Conservation (phyloP, 2,797 vertebrate species). For the Chromis chromis region DNA sequence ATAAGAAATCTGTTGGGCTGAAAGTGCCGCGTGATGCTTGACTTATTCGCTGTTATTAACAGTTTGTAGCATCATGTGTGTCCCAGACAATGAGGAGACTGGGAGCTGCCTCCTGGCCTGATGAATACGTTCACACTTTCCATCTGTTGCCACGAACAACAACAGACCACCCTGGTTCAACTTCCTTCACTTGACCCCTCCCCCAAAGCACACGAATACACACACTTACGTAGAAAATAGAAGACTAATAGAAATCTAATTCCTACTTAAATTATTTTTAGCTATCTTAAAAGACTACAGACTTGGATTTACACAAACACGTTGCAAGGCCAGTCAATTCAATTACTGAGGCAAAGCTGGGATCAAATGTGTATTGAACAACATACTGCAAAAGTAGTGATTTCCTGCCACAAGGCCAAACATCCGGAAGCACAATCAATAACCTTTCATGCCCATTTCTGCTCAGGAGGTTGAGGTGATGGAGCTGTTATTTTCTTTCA, state of each 20-base stretch:
- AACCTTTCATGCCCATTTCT: constrained; percentile 39
- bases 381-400: background rate
- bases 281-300: background rate
- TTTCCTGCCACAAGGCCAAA: constrained; percentile 46
- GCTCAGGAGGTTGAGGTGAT: constrained; percentile 28
- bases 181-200: constrained; percentile 73
- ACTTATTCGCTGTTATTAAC: constrained; percentile 27
- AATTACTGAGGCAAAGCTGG: background rate
- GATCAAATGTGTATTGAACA: constrained; percentile 10
- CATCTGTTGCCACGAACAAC: constrained; percentile 78
- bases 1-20: constrained; percentile 51
- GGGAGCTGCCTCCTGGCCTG: constrained; percentile 47
- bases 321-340: background rate
- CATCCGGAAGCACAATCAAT: constrained; percentile 44
- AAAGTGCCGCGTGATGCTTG: constrained; percentile 32
- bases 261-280: constrained; percentile 3
- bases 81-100: constrained; percentile 35
- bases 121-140: constrained; percentile 76
- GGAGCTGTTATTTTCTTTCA: constrained; percentile 25
- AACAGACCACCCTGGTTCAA: constrained; percentile 76
- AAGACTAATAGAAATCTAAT: background rate
- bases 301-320: background rate
- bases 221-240: constrained; percentile 38
- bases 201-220: constrained; percentile 64
- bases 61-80: constrained; percentile 24